These are phyloP conservation scores for Achroia grisella DNA, from an alignment of 1,140 invertebrate species.

Conservation along the genomic window DNA sequence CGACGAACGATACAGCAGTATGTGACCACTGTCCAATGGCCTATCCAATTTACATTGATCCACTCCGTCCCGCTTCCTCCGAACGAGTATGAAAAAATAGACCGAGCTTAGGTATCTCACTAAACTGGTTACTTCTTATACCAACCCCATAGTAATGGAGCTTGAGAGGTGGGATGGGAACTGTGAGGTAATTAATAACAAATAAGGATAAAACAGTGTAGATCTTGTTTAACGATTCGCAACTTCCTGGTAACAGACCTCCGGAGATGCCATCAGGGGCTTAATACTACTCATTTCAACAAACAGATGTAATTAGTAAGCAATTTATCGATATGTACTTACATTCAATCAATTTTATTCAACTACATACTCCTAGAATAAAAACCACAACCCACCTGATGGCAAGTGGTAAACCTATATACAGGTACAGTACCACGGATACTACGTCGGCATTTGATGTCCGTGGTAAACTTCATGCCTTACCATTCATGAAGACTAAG, in stretches of 20 bases:
- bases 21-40: conserved; percentile 5
- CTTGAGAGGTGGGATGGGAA: conserved; percentile 4
- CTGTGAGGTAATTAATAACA: conserved; percentile 5
- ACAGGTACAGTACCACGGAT: no score
- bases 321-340: no score
- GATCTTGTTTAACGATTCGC: neutral
- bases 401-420: no score
- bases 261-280: no score
- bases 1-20: neutral
- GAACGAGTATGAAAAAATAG: conserved; percentile 21
- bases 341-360: no score
- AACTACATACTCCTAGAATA: no score
- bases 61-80: conserved; percentile 9
- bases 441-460: no score
- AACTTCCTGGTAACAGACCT: neutral
- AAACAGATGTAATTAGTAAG: no score
- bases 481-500: no score
- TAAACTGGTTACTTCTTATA: conserved; percentile 25
- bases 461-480: no score
- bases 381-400: no score
- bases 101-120: conserved; percentile 15
- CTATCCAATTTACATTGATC: conserved; percentile 21
- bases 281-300: no score
- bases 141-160: conserved; percentile 8
- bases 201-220: conserved; percentile 4